Conservation (phyloP, 2,888 invertebrate species). For the Heteropelma amictum region DNA sequence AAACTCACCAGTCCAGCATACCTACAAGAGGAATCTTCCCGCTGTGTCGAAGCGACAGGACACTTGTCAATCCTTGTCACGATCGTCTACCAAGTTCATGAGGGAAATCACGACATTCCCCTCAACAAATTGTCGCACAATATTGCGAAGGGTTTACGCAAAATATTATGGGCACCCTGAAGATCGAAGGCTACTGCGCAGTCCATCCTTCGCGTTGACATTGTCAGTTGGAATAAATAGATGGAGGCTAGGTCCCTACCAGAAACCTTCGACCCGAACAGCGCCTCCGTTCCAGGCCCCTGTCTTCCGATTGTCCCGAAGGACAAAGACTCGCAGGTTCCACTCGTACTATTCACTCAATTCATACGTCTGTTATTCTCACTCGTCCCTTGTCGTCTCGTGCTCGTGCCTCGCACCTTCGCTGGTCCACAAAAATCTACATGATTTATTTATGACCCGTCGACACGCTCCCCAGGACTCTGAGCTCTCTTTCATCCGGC, state of each 20-base stretch:
- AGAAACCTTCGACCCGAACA: conserved; percentile 12
- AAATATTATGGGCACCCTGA: conserved; percentile 62
- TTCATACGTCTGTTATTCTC: conserved; percentile 13
- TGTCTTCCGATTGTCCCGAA: conserved; percentile 4
- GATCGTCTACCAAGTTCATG: conserved; percentile 6
- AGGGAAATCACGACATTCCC: conserved; percentile 1
- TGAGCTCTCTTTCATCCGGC: not conserved
- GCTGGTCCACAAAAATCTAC: conserved; percentile 30
- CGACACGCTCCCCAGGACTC: conserved; percentile 5
- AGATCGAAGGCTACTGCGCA: conserved; percentile 5
- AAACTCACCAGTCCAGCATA: conserved; percentile 8
- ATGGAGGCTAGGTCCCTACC: not conserved
- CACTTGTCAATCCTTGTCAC: conserved; percentile 52
- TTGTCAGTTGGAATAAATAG: not conserved
- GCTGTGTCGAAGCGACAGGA: conserved; percentile 36
- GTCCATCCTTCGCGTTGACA: conserved; percentile 17
- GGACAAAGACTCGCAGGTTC: conserved; percentile 24
- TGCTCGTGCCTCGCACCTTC: conserved; percentile 30
- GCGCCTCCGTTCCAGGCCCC: conserved; percentile 5
- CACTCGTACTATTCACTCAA: too few relatives aligned
- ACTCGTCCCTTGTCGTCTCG: conserved; percentile 2
- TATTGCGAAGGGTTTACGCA: conserved; percentile 60
- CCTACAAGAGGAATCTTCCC: conserved; percentile 36
- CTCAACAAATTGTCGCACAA: conserved; percentile 51
- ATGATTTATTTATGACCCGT: conserved; percentile 61